Conservation (phyloP, 2,113 vertebrate genomes). For the Hyla sarda region DNA sequence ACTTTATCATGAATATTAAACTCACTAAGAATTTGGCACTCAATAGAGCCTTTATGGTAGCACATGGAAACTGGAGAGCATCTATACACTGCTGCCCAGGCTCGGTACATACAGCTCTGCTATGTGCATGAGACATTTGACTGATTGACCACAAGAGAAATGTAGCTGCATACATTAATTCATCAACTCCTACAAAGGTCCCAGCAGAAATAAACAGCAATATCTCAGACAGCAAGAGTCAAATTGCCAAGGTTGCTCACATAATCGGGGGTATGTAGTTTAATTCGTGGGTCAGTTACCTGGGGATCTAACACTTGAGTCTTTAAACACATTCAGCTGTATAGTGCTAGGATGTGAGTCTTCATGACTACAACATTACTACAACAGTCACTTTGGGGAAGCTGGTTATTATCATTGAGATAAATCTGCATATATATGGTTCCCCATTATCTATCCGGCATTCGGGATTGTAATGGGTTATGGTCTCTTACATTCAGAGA, state of each 20-base stretch:
- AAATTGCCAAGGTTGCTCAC: background rate
- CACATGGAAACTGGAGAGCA: background rate
- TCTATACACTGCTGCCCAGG: no score
- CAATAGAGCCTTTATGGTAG: background rate
- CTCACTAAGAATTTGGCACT: no score
- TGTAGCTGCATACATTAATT: background rate
- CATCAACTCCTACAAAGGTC: background rate
- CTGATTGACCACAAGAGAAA: background rate
- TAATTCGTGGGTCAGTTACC: conserved; percentile 9
- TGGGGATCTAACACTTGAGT: background rate
- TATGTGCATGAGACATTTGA: background rate
- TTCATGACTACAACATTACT: background rate
- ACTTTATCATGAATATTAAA: no score
- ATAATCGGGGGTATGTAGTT: background rate
- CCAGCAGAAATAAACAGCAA: background rate
- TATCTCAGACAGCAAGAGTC: background rate
- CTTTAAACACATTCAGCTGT: conserved; percentile 19
- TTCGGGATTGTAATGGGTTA: background rate
- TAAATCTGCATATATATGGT: background rate
- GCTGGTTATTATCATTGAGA: background rate
- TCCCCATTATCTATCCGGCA: background rate
- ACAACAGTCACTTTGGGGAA: background rate
- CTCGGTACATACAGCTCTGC: background rate
- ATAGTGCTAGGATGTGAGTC: background rate
- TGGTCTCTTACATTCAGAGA: conserved; percentile 5